A percentile compares a stretch with the other conserved stretches of the same genome.
These are phyloP conservation scores for Diplodus puntazzo DNA, from an alignment of 2,797 vertebrate genomes.

Conservation along the genomic window DNA sequence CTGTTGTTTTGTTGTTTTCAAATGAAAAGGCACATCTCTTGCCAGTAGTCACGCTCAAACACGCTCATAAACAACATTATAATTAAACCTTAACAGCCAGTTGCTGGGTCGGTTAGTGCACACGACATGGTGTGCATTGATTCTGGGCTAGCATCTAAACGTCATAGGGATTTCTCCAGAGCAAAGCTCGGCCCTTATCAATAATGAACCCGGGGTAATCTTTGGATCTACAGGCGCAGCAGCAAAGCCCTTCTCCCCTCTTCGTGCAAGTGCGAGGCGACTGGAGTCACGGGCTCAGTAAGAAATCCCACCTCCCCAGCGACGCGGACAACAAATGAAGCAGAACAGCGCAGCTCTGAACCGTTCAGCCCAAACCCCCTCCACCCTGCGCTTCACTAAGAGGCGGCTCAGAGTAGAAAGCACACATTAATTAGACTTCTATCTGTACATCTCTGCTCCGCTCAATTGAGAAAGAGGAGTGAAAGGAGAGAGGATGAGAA, in stretches of 20 bases:
- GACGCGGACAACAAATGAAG: slow-evolving; percentile 66
- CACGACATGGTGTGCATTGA: slow-evolving; percentile 6
- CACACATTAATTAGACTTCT: slow-evolving; percentile 70
- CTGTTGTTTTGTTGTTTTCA: too few species aligned
- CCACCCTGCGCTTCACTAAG: slow-evolving; percentile 40
- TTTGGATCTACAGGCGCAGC: slow-evolving; percentile 45
- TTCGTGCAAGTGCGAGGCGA: slow-evolving; percentile 30
- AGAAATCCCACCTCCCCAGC: slow-evolving; percentile 64
- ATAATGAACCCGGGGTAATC: slow-evolving; percentile 46
- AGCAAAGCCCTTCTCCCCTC: slow-evolving; percentile 31
- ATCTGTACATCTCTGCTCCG: slow-evolving; percentile 63
- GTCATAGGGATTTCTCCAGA: slow-evolving; percentile 31
- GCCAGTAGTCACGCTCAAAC: too few species aligned
- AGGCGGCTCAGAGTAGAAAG: slow-evolving; percentile 59
- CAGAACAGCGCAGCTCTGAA: slow-evolving; percentile 52
- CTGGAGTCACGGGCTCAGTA: slow-evolving; percentile 39
- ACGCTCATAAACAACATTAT: too few species aligned
- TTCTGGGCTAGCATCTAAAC: slow-evolving; percentile 7
- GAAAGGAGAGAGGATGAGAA: slow-evolving; percentile 15
- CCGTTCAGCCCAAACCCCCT: slow-evolving; percentile 52
- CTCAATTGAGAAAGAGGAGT: slow-evolving; percentile 31
- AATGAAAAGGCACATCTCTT: too few species aligned
- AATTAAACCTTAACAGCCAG: neutral
- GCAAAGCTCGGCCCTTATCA: slow-evolving; percentile 28
- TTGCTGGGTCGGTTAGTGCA: neutral